Evolutionary conservation across 1,140 invertebrate genomes (phyloP).

Genomic region (Sarcophaga bullata): DNA sequence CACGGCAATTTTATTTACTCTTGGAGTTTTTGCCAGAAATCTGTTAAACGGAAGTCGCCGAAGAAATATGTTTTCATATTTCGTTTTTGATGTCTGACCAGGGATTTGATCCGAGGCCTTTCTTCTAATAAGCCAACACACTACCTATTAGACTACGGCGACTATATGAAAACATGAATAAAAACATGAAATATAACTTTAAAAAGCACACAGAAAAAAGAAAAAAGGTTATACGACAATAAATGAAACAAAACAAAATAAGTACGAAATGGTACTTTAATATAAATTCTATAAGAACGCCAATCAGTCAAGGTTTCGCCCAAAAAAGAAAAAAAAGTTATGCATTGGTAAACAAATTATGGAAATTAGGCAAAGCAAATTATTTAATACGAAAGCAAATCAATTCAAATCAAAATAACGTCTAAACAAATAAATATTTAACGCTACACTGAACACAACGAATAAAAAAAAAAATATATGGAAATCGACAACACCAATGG

Average conservation of each 20-base stretch:
- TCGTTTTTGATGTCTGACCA: too few species aligned
- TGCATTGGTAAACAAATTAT: conserved; percentile 23
- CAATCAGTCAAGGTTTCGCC: not conserved
- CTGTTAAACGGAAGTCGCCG: too few species aligned
- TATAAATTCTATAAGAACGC: not conserved
- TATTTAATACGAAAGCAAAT: conserved; percentile 29
- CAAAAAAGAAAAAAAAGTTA: not conserved
- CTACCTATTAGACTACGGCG: too few species aligned
- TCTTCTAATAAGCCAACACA: too few species aligned
- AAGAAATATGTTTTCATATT: too few species aligned
- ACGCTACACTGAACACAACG: conserved; percentile 8
- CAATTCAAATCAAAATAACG: not conserved
- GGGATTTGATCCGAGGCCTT: too few species aligned
- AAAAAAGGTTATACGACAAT: not conserved
- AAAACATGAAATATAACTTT: too few species aligned
- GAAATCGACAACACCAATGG: not conserved
- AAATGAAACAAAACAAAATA: not conserved
- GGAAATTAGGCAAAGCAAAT: conserved; percentile 28
- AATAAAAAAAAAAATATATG: not conserved
- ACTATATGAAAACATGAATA: too few species aligned
- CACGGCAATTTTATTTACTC: too few species aligned
- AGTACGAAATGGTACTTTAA: not conserved
- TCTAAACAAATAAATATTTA: conserved; percentile 33
- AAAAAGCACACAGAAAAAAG: not conserved
- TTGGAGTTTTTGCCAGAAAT: too few species aligned